Percentiles rank a stretch among this genome's conserved stretches.
These are phyloP conservation scores for Perca flavescens DNA, from an alignment of 2,113 vertebrate species.

Conservation along the genomic window DNA sequence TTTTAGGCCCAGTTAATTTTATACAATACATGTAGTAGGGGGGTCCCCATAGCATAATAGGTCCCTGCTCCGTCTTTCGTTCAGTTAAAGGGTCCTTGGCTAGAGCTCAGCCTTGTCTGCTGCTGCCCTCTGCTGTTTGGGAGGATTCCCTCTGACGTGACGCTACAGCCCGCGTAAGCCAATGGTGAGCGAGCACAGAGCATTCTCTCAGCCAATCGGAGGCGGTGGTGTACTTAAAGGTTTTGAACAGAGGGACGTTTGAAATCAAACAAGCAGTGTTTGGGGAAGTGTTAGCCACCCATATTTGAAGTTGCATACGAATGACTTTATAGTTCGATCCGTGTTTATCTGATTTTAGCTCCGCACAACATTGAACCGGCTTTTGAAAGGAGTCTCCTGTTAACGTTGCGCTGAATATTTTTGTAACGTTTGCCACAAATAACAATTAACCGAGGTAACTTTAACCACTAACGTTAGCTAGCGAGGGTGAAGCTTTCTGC, in stretches of 20 bases:
- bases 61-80: no score
- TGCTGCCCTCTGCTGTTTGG: conserved; percentile 30
- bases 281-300: neutral
- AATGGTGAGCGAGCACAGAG: conserved; percentile 47
- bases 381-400: neutral
- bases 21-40: no score
- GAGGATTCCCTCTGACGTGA: conserved; percentile 44
- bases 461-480: conserved; percentile 11
- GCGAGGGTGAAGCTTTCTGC: neutral
- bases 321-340: rapidly evolving
- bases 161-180: conserved; percentile 36
- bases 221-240: conserved; percentile 64
- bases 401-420: neutral
- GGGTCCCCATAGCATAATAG: no score
- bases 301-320: rapidly evolving
- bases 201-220: conserved; percentile 75
- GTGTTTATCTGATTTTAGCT: neutral
- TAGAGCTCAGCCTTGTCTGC: neutral
- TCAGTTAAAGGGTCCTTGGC: no score
- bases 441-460: conserved; percentile 19
- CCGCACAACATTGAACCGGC: neutral
- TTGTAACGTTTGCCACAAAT: conserved; percentile 4
- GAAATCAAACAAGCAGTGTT: conserved; percentile 70
- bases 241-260: conserved; percentile 81
- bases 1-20: no score